Conservation (phyloP, 2,888 invertebrate genomes). For the Caradrina kadenii region DNA sequence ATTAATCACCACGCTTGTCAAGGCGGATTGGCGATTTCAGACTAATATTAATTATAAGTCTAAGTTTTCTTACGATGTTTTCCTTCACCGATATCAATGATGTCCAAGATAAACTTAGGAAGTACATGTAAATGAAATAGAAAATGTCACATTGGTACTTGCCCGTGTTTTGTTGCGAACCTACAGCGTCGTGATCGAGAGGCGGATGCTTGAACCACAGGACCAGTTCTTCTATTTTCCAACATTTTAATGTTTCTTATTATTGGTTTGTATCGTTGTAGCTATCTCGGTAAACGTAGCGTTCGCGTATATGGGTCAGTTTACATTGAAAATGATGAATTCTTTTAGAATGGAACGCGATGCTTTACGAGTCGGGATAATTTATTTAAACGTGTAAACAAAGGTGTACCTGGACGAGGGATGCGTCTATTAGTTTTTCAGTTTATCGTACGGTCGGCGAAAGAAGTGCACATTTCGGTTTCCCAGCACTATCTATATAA, state of each 20-base stretch:
- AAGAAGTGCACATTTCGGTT: neutral
- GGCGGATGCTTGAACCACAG: too few species aligned
- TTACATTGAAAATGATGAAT: conserved; percentile 61
- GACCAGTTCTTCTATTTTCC: conserved; percentile 16
- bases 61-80: too few species aligned
- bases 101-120: too few species aligned
- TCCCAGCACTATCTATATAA: too few species aligned
- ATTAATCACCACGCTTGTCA: too few species aligned
- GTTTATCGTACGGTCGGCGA: conserved; percentile 8
- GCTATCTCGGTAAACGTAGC: conserved; percentile 3
- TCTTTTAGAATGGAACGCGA: conserved; percentile 56
- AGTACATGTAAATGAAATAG: too few species aligned
- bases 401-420: conserved; percentile 24
- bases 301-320: conserved; percentile 57
- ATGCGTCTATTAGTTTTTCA: conserved; percentile 58
- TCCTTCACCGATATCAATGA: too few species aligned
- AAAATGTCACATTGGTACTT: too few species aligned
- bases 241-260: conserved; percentile 51
- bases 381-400: conserved; percentile 63
- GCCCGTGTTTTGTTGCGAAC: too few species aligned
- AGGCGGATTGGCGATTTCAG: too few species aligned
- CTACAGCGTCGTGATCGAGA: too few species aligned
- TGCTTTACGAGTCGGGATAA: conserved; percentile 57
- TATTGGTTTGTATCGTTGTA: conserved; percentile 46
- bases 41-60: too few species aligned